These are phyloP conservation scores for Notarius lentiginosus DNA, from an alignment of 2,113 vertebrate species.

Conservation along the genomic window DNA sequence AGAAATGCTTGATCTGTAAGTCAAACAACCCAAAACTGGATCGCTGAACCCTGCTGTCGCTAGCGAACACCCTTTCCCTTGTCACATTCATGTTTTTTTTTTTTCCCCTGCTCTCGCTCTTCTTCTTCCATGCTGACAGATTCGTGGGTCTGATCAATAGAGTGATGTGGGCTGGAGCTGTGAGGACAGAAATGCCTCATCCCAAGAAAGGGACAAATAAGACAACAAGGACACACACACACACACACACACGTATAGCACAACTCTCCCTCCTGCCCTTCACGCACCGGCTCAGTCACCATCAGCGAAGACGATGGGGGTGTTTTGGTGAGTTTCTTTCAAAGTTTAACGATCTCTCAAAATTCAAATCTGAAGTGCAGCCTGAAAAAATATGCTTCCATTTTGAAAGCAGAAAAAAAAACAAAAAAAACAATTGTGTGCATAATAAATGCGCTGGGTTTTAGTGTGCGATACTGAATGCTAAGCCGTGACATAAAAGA, in stretches of 20 bases:
- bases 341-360: constrained; percentile 3
- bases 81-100: constrained; percentile 12
- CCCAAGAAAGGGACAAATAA: constrained; percentile 29
- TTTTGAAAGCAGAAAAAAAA: background rate
- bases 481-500: constrained; percentile 41
- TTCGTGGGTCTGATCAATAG: constrained; percentile 54
- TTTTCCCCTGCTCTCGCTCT: constrained; percentile 42
- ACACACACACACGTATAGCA: background rate
- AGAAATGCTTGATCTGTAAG: background rate
- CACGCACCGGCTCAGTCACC: constrained; percentile 8
- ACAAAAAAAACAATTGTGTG: background rate
- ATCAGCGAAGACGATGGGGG: background rate
- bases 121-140: constrained; percentile 47
- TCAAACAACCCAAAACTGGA: background rate
- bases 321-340: background rate
- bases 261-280: constrained; percentile 9
- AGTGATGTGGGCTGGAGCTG: constrained; percentile 40
- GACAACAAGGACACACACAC: constrained; percentile 35
- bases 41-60: background rate
- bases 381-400: background rate
- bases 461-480: constrained; percentile 33
- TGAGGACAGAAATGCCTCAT: constrained; percentile 40
- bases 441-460: constrained; percentile 29
- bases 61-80: background rate
- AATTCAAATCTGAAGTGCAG: background rate